Conservation (phyloP, 64 coral and sea anemone species). For the Dendronephthya gigantea region DNA sequence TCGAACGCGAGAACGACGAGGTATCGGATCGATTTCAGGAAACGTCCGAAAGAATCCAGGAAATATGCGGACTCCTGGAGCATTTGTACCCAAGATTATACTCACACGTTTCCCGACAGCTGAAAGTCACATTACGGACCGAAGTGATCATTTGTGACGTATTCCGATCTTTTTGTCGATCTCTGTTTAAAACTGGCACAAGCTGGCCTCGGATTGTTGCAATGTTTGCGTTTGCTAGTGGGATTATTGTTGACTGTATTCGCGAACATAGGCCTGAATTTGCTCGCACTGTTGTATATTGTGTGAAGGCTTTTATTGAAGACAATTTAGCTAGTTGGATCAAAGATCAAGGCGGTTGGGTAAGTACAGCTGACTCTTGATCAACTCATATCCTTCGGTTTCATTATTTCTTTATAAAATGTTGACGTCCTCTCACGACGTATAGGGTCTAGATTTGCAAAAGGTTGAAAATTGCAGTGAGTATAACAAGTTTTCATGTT, state of each 20-base stretch:
- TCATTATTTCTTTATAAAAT: no score
- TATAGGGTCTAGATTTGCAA: no score
- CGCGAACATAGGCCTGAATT: slow-evolving; percentile 63
- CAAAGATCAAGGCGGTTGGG: slow-evolving; percentile 85
- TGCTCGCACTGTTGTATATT: slow-evolving; percentile 66
- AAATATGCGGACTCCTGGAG: slow-evolving; percentile 70
- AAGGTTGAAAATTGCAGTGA: no score
- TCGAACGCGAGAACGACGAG: slow-evolving; percentile 34
- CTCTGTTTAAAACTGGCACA: slow-evolving; percentile 64
- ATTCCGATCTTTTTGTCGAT: slow-evolving; percentile 62
- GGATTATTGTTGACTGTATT: slow-evolving; percentile 67
- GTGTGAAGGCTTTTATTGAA: slow-evolving; percentile 51
- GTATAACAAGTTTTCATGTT: no score
- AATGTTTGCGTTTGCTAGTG: slow-evolving; percentile 76
- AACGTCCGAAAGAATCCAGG: slow-evolving; percentile 62
- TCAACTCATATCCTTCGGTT: not conserved
- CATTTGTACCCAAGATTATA: slow-evolving; percentile 64
- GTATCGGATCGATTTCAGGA: slow-evolving; percentile 33
- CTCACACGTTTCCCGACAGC: slow-evolving; percentile 66
- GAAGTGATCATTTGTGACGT: slow-evolving; percentile 80
- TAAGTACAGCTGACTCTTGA: slow-evolving; percentile 4
- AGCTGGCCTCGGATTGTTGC: slow-evolving; percentile 74
- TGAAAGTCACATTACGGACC: slow-evolving; percentile 61
- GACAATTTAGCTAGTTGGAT: slow-evolving; percentile 92
- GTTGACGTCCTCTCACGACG: no score